A percentile compares a stretch with the other conserved stretches of the same genome.
Evolutionary conservation across 2,113 vertebrate genomes (phyloP).

Genomic region (Speoplatyrhinus poulsoni): DNA sequence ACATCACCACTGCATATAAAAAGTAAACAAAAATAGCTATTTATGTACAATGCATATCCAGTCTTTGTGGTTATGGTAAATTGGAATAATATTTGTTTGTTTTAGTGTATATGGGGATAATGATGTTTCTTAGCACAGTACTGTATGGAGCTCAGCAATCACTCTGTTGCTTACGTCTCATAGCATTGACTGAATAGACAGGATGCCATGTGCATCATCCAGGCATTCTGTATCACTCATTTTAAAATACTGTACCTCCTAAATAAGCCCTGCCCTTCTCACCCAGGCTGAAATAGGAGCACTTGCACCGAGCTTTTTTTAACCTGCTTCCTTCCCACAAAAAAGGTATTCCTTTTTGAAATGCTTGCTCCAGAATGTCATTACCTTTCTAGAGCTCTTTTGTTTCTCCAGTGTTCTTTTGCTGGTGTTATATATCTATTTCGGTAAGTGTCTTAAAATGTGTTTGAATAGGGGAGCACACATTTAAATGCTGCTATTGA

Average conservation of each 20-base stretch:
- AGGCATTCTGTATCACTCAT: constrained; percentile 70
- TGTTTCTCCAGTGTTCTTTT: no score
- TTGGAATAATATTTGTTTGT: constrained; percentile 24
- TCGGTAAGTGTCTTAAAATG: background rate
- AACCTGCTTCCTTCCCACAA: constrained; percentile 1
- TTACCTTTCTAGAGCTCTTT: constrained; percentile 14
- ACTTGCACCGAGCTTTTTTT: constrained; percentile 67
- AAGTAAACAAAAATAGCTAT: background rate
- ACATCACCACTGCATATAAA: no score
- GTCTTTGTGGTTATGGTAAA: constrained; percentile 11
- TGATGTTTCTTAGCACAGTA: constrained; percentile 52
- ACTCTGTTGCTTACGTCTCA: constrained; percentile 37
- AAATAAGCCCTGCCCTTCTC: constrained; percentile 74
- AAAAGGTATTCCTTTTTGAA: no score
- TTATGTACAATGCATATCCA: constrained; percentile 3
- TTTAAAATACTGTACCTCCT: constrained; percentile 66
- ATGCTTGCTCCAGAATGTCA: constrained; percentile 32
- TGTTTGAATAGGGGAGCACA: background rate
- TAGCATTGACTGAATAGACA: constrained; percentile 63
- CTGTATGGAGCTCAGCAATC: constrained; percentile 54
- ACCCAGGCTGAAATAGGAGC: constrained; percentile 63
- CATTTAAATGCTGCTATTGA: background rate
- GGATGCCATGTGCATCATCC: constrained; percentile 63
- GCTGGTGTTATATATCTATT: background rate
- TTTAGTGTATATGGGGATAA: constrained; percentile 44